Base-by-base conservation (phyloP, 92 coral and sea anemone genomes). In the Montipora capitata region DNA sequence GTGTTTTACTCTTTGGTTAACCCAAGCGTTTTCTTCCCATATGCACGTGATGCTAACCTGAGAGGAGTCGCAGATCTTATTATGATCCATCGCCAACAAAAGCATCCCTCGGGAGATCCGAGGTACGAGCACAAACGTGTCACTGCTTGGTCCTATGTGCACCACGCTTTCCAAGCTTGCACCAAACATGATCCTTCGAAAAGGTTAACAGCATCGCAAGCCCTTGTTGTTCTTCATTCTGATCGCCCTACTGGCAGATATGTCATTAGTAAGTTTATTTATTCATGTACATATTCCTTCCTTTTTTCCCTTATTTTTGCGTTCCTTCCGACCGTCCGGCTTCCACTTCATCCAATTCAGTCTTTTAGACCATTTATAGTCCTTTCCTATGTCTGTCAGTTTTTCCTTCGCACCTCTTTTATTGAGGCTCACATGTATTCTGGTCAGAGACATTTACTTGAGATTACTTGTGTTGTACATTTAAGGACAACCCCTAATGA, bases 1-100 rank as follows among this genome's bases (percentile, higher is more conserved):
- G 74, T 76, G 7, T 84, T 84, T 58, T 84, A 57, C 58, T 72
- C 71, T 17, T 45, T 84, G 10, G 43, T 84, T n/a, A 84, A 84
- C 18, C 88, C 88, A 10, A 51, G 51, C 20, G 79, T 51, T 42
- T 14, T 79, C 0, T 82, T 0, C 40, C 87, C 87, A 56, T 82
- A 79, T 27, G 48, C 35, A 17, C 49, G 49, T 17, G 84, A 79
- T 3, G 63, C 52, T 2, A 9, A 0, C 35, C 0, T 27, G 35
- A 27, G 2, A 42, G 44, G 16, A 2, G 7, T 57, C 5, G 8
- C 3, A 1, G 84, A 35, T 9, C 20, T 79, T 0, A 44, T 79
- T 1, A 45, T 12, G 8, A 7, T 79, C 11, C 74, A 44, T 27
- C 43, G 62, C 14, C 74, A 79, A 65, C 40, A 63, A 49, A 65